Evolutionary conservation across 1,140 invertebrate species (phyloP), one percentile per base, ranked within the genome.

Genomic region (Sitophilus oryzae): DNA sequence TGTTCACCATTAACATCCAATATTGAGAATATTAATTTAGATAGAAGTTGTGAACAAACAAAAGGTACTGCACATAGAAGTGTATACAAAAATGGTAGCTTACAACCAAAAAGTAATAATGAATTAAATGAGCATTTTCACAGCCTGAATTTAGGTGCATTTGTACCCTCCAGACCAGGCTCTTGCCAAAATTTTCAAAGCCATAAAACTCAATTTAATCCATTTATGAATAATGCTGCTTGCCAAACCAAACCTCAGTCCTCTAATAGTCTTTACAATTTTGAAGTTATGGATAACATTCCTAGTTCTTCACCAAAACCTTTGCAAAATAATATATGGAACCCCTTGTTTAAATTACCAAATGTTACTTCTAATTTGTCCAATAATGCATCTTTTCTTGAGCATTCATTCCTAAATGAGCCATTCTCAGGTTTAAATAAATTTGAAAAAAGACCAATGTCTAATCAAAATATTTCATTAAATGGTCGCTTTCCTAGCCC

Each of bases 401-500:
- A n/a, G n/a, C n/a, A n/a, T n/a, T n/a, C n/a, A n/a, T n/a, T n/a
- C n/a, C n/a, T n/a, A n/a, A n/a, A n/a, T n/a, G n/a, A n/a, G n/a
- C n/a, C n/a, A n/a, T n/a, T n/a, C n/a, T n/a, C n/a, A n/a, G n/a
- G n/a, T n/a, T n/a, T n/a, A n/a, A n/a, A n/a, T n/a, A n/a, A n/a
- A n/a, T n/a, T n/a, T n/a, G n/a, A n/a, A n/a, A n/a, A n/a, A n/a
- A n/a, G n/a, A n/a, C n/a, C 5, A 11, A 30, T 30, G 25, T 30
- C 25, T 6, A 30, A 30, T 11, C 25, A 30, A n/a, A 41, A 40
- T 15, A 10, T 47, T 10, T 22, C 4, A 21, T 22, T 55, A n/a
- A 22, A 19, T 14, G 23, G 22, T 19, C 19, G 23, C 1, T 50
- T 50, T 21, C 44, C 42, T 20, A 61, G 74, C 9, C 43, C 76